Evolutionary conservation across 30 jellyfish, hydroid and myxozoan species (phyloP), one percentile per base, ranked within the genome.

Genomic region (Phacellophora camtschatica): DNA sequence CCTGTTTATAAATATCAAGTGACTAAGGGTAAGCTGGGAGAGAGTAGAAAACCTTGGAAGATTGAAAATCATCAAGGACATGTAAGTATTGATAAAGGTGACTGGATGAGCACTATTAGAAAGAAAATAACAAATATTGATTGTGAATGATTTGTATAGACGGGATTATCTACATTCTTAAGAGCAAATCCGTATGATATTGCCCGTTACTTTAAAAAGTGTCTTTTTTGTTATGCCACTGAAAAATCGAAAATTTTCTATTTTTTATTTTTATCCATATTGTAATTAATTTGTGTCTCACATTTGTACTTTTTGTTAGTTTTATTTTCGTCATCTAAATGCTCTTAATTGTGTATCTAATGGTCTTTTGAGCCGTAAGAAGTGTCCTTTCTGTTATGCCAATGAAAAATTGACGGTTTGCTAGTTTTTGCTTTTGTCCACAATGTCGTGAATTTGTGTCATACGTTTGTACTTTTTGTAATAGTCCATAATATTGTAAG

Each of bases 51-150:
- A 30, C 39, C 35, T 4, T 45, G 80, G 79, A 36, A 42, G 18
- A 62, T 64, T 24, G 84, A 80, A 7, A 70, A 70, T 34, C 84
- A 64, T 19, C 31, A 20, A 39, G 91, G 91, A 56, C 83, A 80
- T 50, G 77, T 80, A 8, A 20, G 49, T 6, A 31, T 80, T 23
- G 49, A 29, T 10, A 36, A 63, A 23, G 91, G 91, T 0, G 82
- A 63, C 50, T 80, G 91, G 91, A 64, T 80, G 91, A 53, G 82
- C 29, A 72, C 64, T 19, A 16, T 72, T 2, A 72, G 34, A 51
- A 42, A 19, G 15, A 72, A 51, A 53, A 28, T 72, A 43, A 63
- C 74, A 2, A 51, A 53, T 32, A 19, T 53, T 46, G 61, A 46
- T 16, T 46, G 61, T 46, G 61, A 16, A 46, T 16, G n/a, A n/a